Evolutionary conservation across 1,140 invertebrate genomes (phyloP).

Genomic region (Belonocnema kinseyi): DNA sequence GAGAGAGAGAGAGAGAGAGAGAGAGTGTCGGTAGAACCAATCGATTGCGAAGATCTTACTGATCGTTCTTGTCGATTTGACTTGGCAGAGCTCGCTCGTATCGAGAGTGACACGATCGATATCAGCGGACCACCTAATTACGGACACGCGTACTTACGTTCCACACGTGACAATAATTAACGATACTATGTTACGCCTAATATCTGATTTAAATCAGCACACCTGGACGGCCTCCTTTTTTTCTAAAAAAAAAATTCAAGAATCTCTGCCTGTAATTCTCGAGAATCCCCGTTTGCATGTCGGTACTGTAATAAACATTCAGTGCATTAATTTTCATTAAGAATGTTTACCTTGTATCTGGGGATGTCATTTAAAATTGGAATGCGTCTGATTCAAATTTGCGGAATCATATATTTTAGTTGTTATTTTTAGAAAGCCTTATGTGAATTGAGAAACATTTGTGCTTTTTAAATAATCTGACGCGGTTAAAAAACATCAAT

Average conservation of each 20-base stretch:
- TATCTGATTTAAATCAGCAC: constrained; percentile 26
- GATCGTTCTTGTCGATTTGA: constrained; percentile 45
- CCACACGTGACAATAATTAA: constrained; percentile 66
- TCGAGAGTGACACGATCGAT: constrained; percentile 50
- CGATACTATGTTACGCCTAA: constrained; percentile 60
- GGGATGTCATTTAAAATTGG: too few species aligned
- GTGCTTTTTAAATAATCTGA: too few species aligned
- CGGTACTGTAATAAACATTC: too few species aligned
- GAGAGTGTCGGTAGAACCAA: constrained; percentile 8
- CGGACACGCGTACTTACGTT: constrained; percentile 48
- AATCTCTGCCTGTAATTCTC: too few species aligned
- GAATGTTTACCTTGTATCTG: too few species aligned
- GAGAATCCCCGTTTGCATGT: too few species aligned
- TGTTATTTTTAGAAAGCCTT: too few species aligned
- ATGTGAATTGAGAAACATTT: too few species aligned
- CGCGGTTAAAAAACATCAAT: too few species aligned
- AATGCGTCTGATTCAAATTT: too few species aligned
- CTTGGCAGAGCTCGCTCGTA: constrained; percentile 43
- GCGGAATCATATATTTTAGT: too few species aligned
- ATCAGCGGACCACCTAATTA: constrained; percentile 59
- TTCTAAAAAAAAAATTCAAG: not conserved
- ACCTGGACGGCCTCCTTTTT: not conserved
- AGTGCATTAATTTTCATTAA: too few species aligned
- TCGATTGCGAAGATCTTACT: constrained; percentile 35
- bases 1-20: constrained; percentile 18